Evolutionary conservation across 2,113 vertebrate genomes (phyloP).

Genomic region (Ardeotis arabs): DNA sequence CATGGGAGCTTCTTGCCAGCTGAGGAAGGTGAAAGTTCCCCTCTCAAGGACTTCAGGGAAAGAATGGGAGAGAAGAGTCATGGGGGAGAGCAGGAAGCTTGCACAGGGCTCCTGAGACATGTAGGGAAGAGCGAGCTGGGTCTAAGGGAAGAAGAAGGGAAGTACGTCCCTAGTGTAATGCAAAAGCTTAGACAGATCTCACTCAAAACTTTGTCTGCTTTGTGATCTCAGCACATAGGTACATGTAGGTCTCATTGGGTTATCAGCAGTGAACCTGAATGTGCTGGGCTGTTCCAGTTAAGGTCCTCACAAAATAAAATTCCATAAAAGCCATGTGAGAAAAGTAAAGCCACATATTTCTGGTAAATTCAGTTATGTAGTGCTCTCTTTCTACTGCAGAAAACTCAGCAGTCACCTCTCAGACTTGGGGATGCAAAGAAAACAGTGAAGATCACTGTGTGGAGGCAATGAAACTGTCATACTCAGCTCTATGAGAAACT

Average conservation of each 20-base stretch:
- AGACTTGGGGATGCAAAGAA: neutral
- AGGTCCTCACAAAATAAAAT: neutral
- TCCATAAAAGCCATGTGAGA: neutral
- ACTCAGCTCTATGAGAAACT: neutral
- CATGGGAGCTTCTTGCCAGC: neutral
- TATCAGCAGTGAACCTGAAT: neutral
- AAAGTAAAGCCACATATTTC: neutral
- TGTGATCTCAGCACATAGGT: neutral
- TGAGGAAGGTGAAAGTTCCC: neutral
- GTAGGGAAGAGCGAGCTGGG: neutral
- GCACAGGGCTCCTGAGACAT: neutral
- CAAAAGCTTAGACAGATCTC: neutral
- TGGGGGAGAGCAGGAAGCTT: neutral
- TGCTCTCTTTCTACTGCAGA: neutral
- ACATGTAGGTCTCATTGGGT: neutral
- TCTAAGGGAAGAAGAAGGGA: neutral
- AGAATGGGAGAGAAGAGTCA: neutral
- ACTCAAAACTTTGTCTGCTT: neutral
- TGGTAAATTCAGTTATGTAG: neutral
- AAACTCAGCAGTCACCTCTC: neutral
- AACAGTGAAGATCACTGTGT: neutral
- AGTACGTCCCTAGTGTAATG: neutral
- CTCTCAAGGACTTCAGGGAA: neutral
- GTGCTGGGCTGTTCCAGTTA: neutral
- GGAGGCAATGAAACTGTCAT: neutral